Percentiles rank a stretch among this genome's conserved stretches.
Evolutionary conservation across 2,797 vertebrate genomes (phyloP).

Genomic region (Hippocampus kuda): DNA sequence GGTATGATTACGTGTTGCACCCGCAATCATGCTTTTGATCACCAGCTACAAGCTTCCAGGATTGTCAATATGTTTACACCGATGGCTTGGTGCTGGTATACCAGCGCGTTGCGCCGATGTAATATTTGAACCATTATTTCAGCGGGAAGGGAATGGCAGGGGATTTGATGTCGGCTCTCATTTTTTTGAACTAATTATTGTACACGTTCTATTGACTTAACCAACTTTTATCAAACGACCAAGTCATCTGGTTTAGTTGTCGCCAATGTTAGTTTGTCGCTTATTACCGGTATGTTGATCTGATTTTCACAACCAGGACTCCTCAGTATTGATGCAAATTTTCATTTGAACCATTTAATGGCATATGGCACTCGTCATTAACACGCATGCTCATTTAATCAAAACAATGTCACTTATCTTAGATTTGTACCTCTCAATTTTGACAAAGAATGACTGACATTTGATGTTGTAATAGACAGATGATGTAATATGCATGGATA

Average conservation of each 20-base stretch:
- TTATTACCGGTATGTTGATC: conserved; percentile 18
- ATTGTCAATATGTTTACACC: conserved; percentile 38
- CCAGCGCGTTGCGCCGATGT: conserved; percentile 67
- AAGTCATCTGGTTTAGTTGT: conserved; percentile 29
- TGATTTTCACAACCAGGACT: conserved; percentile 22
- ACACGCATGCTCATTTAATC: neutral
- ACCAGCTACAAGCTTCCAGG: conserved; percentile 45
- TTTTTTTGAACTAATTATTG: conserved; percentile 12
- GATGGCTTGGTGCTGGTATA: conserved; percentile 67
- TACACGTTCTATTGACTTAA: neutral
- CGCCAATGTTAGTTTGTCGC: conserved; percentile 10
- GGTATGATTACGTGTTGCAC: conserved; percentile 55
- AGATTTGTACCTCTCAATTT: conserved; percentile 8
- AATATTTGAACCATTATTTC: conserved; percentile 21
- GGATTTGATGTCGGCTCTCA: conserved; percentile 40
- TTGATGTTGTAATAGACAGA: conserved; percentile 1
- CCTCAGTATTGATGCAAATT: conserved; percentile 3
- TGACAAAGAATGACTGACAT: conserved; percentile 51
- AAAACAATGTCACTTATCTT: neutral
- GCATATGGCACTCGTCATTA: conserved; percentile 6
- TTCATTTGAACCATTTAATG: conserved; percentile 10
- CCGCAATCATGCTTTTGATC: conserved; percentile 44
- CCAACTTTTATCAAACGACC: conserved; percentile 8
- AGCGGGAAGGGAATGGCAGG: conserved; percentile 23
- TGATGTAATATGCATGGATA: conserved; percentile 40